These are phyloP conservation scores for Muscicapa adusta DNA, from an alignment of 2,113 vertebrate genomes.

Conservation along the genomic window DNA sequence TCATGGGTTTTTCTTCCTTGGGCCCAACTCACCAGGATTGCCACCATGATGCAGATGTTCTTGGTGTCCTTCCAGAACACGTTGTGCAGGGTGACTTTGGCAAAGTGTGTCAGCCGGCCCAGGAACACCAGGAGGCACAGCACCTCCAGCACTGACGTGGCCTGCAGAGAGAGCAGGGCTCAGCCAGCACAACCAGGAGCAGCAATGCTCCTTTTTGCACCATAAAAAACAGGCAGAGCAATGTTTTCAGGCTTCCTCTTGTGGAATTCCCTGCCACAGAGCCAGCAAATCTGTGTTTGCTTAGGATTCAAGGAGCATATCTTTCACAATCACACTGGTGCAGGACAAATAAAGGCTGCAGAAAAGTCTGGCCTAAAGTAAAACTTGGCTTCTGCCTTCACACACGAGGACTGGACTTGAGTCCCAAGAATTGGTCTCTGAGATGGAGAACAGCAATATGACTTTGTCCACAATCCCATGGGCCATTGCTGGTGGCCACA, in stretches of 20 bases:
- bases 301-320: not conserved
- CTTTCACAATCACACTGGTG: not conserved
- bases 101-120: conserved; percentile 81
- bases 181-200: not conserved
- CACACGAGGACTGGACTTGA: not conserved
- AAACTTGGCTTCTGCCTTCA: not conserved
- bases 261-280: not conserved
- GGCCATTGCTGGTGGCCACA: not conserved
- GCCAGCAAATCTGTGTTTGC: not conserved
- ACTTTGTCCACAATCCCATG: not conserved
- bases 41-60: conserved; percentile 89
- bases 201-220: not conserved
- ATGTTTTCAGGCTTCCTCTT: not conserved
- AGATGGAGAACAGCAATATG: not conserved
- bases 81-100: conserved; percentile 77
- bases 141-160: conserved; percentile 80
- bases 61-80: conserved; percentile 95
- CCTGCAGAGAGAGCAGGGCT: conserved; percentile 62
- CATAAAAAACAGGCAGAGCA: not conserved
- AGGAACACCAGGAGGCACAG: conserved; percentile 83
- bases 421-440: fast-evolving
- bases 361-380: not conserved
- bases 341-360: not conserved
- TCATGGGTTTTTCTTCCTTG: not conserved
- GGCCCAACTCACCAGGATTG: conserved; percentile 71